Percentiles rank a stretch among this genome's conserved stretches.
Conservation (phyloP, 1,140 invertebrate genomes). For the Drosophila yakuba region DNA sequence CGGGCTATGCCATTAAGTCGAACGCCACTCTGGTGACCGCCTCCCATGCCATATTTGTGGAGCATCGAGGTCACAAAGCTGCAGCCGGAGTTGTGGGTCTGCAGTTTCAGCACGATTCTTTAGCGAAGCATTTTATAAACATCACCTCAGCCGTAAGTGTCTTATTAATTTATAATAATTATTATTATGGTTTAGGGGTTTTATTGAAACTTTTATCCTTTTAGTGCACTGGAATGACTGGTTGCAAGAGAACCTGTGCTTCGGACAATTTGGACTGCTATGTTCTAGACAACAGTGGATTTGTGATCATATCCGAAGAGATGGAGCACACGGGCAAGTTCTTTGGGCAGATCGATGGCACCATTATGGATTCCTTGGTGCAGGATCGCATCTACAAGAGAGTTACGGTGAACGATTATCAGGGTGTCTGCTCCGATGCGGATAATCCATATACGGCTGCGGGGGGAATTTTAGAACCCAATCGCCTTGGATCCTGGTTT, state of each 20-base stretch:
- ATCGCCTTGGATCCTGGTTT: constrained; percentile 71
- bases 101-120: constrained; percentile 92
- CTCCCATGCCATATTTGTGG: constrained; percentile 95
- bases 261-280: constrained; percentile 95
- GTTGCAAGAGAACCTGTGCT: constrained; percentile 93
- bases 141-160: constrained; percentile 90
- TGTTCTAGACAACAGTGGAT: constrained; percentile 96
- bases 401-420: constrained; percentile 94
- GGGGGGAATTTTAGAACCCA: constrained; percentile 62
- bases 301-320: constrained; percentile 95
- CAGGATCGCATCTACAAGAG: constrained; percentile 95
- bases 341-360: constrained; percentile 97
- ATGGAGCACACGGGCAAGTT: constrained; percentile 93
- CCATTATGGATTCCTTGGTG: constrained; percentile 96
- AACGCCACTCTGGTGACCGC: constrained; percentile 91
- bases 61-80: constrained; percentile 92
- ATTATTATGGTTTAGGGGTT: too few relatives aligned
- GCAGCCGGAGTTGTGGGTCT: constrained; percentile 96
- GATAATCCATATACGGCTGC: constrained; percentile 89
- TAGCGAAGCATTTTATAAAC: constrained; percentile 93
- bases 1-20: constrained; percentile 87
- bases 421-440: constrained; percentile 93
- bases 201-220: constrained; percentile 39
- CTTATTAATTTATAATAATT: not conserved
- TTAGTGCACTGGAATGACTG: constrained; percentile 89